These are phyloP conservation scores for Onchidella celtica DNA, from an alignment of 2,888 invertebrate genomes.

Conservation along the genomic window DNA sequence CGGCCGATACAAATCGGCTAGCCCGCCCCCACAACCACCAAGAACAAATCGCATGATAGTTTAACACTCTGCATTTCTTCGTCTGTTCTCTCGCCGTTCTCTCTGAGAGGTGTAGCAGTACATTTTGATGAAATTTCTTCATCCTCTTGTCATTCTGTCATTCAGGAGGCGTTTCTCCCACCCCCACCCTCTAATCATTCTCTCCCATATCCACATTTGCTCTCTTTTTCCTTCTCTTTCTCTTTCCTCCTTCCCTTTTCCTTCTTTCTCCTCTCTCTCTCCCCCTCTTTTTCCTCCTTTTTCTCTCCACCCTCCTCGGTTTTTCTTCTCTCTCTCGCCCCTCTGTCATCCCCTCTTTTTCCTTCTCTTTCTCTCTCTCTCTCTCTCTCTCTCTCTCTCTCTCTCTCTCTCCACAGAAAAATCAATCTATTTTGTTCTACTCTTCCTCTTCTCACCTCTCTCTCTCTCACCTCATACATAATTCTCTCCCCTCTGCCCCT, in stretches of 20 bases:
- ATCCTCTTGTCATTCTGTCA: no score
- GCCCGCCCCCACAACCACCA: no score
- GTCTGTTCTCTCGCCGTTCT: no score
- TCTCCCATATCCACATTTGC: no score
- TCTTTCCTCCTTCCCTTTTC: background rate
- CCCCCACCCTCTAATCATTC: no score
- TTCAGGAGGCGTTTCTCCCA: no score
- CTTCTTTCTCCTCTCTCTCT: background rate
- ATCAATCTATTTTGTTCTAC: background rate
- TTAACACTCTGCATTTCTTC: no score
- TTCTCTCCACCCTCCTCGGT: background rate
- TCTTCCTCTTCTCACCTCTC: constrained; percentile 13
- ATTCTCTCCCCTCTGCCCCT: background rate
- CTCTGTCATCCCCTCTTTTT: background rate
- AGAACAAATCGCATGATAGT: no score
- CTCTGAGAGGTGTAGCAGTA: no score
- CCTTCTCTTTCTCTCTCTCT: constrained; percentile 7
- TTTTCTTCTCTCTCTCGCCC: background rate
- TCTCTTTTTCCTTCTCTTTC: no score
- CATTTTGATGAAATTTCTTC: no score
- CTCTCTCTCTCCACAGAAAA: background rate
- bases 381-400: constrained; percentile 3
- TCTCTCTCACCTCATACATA: background rate
- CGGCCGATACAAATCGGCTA: no score
- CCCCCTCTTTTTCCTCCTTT: background rate